Percentiles rank a stretch among this genome's conserved stretches.
Conservation (phyloP, 2,113 vertebrate species). For the Nothoprocta pentlandii region DNA sequence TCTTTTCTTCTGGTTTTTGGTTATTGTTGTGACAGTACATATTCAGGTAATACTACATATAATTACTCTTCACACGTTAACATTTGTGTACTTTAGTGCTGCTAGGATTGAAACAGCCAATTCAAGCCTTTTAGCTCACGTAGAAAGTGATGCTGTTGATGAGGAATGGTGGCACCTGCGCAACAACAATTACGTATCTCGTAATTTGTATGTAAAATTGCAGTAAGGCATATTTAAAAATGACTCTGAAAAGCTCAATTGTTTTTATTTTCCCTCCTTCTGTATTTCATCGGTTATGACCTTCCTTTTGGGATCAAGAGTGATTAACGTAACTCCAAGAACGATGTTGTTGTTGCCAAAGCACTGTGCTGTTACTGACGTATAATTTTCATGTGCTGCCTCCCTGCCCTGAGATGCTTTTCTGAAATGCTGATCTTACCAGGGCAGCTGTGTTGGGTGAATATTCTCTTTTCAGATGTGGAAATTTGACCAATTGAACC, state of each 20-base stretch:
- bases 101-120: background rate
- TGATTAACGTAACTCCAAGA: background rate
- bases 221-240: background rate
- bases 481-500: too few species aligned
- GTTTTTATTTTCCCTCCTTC: rapidly evolving
- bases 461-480: background rate
- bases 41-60: too few species aligned
- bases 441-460: rapidly evolving
- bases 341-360: background rate
- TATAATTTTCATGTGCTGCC: background rate
- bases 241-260: background rate
- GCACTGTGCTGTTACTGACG: background rate
- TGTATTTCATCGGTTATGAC: background rate
- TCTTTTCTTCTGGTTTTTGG: background rate
- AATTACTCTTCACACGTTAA: background rate
- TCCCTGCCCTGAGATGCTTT: background rate
- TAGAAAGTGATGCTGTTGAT: background rate
- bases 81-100: background rate
- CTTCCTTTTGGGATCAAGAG: background rate
- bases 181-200: background rate
- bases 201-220: background rate
- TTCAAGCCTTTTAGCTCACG: background rate
- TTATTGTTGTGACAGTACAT: rapidly evolving
- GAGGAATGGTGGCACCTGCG: background rate
- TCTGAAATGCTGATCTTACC: background rate